These are phyloP conservation scores for Limnephilus marmoratus DNA, from an alignment of 2,888 invertebrate species.

Conservation along the genomic window DNA sequence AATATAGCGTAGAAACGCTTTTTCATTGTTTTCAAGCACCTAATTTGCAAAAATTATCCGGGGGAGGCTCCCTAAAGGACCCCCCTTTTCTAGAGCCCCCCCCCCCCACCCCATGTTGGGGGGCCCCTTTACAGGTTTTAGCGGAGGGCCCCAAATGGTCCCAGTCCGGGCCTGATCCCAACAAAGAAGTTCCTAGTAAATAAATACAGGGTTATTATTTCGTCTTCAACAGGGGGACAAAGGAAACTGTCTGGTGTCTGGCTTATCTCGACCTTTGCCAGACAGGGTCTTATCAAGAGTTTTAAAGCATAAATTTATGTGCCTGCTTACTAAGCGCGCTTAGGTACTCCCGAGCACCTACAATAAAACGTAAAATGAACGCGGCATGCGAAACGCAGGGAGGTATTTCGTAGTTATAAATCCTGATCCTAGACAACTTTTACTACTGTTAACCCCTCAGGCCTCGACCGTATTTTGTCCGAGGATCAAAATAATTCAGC, in stretches of 20 bases:
- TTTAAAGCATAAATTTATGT: conserved; percentile 10
- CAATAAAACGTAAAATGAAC: background rate
- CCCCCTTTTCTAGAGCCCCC: no score
- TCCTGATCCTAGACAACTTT: background rate
- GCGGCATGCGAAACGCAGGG: background rate
- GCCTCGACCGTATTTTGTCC: no score
- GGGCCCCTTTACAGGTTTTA: no score
- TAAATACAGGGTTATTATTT: background rate
- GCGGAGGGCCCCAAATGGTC: no score
- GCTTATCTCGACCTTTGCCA: conserved; percentile 46
- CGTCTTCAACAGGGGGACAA: background rate
- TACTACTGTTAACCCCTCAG: no score
- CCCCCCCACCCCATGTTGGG: no score
- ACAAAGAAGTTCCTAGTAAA: conserved; percentile 7
- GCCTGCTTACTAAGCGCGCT: background rate
- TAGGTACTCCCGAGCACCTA: background rate
- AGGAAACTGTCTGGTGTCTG: conserved; percentile 9
- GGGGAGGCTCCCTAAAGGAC: no score
- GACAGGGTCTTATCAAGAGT: conserved; percentile 32
- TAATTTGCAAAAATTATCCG: no score
- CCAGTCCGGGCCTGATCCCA: no score
- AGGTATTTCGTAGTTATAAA: background rate
- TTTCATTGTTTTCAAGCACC: no score
- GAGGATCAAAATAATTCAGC: no score
- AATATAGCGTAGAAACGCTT: no score